Evolutionary conservation across 1,140 invertebrate species (phyloP).

Genomic region (Semibalanus balanoides): DNA sequence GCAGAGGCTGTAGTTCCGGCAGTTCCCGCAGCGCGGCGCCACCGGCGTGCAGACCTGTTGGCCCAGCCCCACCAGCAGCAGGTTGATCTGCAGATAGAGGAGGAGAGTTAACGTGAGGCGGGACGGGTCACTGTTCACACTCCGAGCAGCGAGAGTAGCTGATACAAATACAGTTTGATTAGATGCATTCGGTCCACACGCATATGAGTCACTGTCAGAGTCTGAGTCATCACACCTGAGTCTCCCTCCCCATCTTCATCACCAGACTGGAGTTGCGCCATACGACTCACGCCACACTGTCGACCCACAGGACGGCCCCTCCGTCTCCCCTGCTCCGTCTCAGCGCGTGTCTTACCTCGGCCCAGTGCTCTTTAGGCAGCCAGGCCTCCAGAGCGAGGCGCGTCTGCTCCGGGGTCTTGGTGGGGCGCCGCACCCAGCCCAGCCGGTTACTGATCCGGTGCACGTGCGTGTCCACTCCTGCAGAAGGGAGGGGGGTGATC

Average conservation of each 20-base stretch:
- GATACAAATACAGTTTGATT: too few species aligned
- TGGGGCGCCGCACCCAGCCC: constrained; percentile 60
- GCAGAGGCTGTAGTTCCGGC: constrained; percentile 36
- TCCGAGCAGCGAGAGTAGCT: too few species aligned
- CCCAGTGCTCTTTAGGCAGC: constrained; percentile 75
- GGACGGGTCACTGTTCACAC: too few species aligned
- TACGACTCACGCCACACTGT: too few species aligned
- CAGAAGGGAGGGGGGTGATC: constrained; percentile 20
- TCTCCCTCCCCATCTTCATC: too few species aligned
- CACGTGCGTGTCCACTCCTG: constrained; percentile 92
- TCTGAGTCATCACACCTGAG: too few species aligned
- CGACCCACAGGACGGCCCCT: too few species aligned
- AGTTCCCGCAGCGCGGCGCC: constrained; percentile 39
- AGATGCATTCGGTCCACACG: too few species aligned
- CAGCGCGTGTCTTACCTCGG: constrained; percentile 37
- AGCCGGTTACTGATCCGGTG: constrained; percentile 84
- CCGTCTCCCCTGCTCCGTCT: too few species aligned
- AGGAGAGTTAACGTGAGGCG: too few species aligned
- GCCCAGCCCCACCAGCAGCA: constrained; percentile 88
- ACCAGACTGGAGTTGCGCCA: too few species aligned
- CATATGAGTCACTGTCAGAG: too few species aligned
- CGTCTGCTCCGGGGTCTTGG: constrained; percentile 72
- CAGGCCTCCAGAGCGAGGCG: constrained; percentile 67
- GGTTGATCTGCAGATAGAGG: constrained; percentile 53
- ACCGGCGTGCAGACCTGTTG: constrained; percentile 43